Evolutionary conservation across 2,113 vertebrate genomes (phyloP), one percentile per base, ranked within the genome.

Genomic region (Xenopus laevis): DNA sequence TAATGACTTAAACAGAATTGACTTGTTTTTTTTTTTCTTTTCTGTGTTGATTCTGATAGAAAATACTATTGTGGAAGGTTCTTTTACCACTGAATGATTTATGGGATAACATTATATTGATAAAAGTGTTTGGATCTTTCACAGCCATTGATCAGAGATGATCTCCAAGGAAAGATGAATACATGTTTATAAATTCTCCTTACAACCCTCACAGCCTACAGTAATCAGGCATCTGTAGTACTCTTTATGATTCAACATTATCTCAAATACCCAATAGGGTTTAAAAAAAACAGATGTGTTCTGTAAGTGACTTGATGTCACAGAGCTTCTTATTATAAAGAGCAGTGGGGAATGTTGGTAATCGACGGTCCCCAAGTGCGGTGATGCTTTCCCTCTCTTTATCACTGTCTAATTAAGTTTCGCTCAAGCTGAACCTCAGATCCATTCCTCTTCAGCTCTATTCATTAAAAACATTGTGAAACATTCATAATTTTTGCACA

Each of bases 321-420:
- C 50, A 0, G 10, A 82, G 75, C 52, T 33, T 30, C 72, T 53
- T 47, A 64, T 70, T 2, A 57, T 68, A 66, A 71, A 65, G 72
- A 79, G 74, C 80, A 78, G 59, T 59, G 52, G 58, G 18, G 13
- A 66, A 20, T 60, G 2, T 71, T 16, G 4, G 77, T 78, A 77
- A 69, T 79, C 74, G 67, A 78, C 75, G 12, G 8, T 80, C 69
- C 65, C 1, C 18, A 44, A 63, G 62, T 33, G 50, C 15, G 18
- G 6, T 4, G 16, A 61, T 9, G 62, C 78, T 83, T 79, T 11
- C 52, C 65, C 84, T 81, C 71, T 73, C 71, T 86, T 85, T 80
- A 78, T 82, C 78, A 63, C 57, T 57, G 69, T 79, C 81, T 83
- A 77, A 81, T 81, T 84, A 84, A 81, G 79, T 79, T 80, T 71